A percentile compares a stretch with the other conserved stretches of the same genome.
phyloP scores from a whole-genome alignment of 2,888 invertebrate genomes.

The Tortricodes alternella region DNA sequence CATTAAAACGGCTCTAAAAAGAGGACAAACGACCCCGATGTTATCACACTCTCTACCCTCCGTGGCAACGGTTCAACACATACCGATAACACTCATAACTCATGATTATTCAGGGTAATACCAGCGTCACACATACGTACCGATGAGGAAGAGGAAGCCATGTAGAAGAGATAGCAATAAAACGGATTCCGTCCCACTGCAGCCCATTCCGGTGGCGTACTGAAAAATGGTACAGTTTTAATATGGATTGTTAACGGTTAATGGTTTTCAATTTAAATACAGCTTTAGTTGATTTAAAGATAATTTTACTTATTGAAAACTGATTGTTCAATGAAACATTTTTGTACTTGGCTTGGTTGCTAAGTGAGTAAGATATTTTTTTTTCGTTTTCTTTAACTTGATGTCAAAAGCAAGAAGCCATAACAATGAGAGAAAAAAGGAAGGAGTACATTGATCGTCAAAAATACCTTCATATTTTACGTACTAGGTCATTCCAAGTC shows the following conservation, averaged over 20 bases:
- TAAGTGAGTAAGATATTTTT: too few species aligned
- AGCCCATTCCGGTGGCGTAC: slow-evolving; percentile 57
- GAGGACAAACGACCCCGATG: slow-evolving; percentile 2
- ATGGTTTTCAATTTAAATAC: slow-evolving; percentile 28
- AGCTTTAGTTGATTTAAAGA: not conserved
- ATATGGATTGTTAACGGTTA: slow-evolving; percentile 28
- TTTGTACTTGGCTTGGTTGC: too few species aligned
- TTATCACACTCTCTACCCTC: slow-evolving; percentile 16
- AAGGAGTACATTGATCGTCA: too few species aligned
- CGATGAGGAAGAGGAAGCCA: slow-evolving; percentile 71
- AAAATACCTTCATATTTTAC: too few species aligned
- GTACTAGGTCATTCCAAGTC: too few species aligned
- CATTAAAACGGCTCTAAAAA: not conserved
- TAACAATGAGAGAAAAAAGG: too few species aligned
- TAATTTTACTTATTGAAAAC: not conserved
- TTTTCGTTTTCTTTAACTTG: too few species aligned
- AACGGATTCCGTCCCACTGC: slow-evolving; percentile 56
- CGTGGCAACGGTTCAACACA: slow-evolving; percentile 11
- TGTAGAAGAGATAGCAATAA: slow-evolving; percentile 72
- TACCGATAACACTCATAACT: slow-evolving; percentile 28
- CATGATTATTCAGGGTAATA: slow-evolving; percentile 28
- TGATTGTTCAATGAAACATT: not conserved
- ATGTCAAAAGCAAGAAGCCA: too few species aligned
- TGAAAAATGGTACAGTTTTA: slow-evolving; percentile 49
- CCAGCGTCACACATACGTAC: slow-evolving; percentile 49